Conservation (phyloP, 2,113 vertebrate species). For the Microcebus murinus region DNA sequence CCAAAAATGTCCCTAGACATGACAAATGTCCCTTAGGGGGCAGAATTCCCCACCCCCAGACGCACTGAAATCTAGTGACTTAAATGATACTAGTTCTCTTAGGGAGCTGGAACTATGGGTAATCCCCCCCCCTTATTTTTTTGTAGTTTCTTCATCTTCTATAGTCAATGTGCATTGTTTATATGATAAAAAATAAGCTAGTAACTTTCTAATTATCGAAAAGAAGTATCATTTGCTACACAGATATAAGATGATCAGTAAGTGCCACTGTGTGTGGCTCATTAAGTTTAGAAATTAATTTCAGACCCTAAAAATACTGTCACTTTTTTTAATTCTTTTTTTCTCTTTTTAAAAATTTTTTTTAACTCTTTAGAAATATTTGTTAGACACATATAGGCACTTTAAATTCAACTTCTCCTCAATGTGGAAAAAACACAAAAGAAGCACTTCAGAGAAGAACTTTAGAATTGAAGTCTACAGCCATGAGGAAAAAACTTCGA, state of each 20-base stretch:
- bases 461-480: background rate
- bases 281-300: constrained; percentile 9
- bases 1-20: background rate
- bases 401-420: background rate
- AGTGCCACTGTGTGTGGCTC: background rate
- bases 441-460: background rate
- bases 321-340: too few species aligned
- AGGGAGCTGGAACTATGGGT: background rate
- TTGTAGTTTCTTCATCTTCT: constrained; percentile 5
- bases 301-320: background rate
- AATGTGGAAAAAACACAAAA: background rate
- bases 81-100: background rate
- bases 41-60: background rate
- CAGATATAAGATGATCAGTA: background rate
- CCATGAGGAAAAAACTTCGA: background rate
- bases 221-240: constrained; percentile 19
- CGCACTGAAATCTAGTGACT: background rate
- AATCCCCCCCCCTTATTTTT: background rate
- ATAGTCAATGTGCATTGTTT: background rate
- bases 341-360: too few species aligned
- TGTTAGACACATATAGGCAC: background rate
- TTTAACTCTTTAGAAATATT: too few species aligned
- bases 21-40: background rate
- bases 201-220: background rate
- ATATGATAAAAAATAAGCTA: background rate